Base-by-base conservation (phyloP, 2,113 vertebrate species). In the Thunnus thynnus region DNA sequence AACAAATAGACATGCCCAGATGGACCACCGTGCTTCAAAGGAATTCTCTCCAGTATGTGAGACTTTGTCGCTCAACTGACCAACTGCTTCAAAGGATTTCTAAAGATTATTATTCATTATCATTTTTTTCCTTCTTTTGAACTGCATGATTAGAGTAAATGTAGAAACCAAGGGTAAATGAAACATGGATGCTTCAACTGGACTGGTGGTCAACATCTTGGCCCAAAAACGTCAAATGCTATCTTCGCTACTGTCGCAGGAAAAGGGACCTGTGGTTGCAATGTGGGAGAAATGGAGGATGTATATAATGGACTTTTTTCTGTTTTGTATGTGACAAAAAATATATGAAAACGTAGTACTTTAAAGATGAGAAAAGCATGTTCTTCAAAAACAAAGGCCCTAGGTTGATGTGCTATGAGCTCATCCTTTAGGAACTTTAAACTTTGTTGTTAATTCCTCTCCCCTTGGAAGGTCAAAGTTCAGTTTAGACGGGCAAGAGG, bases 391-490 rank as follows among this genome's bases (percentile, higher is more conserved):
- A 90, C 83, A 83, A 78, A 64, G 88, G 85, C 82, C 50, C 16
- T 91, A 84, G 88, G 87, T 88, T 84, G 91, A 85, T 76, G 85
- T 90, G 86, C 83, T 80, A 72, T 85, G 81, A 89, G 88, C 88
- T 91, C 87, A 91, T 94, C 91, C 86, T 92, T 91, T 86, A 84
- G 90, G 93, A 93, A 91, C 94, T 94, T 94, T 85, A 91, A 92
- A 92, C 92, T 92, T 93, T 95, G 94, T 95, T 95, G 92, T 93
- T 91, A 95, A 95, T 93, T 95, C 87, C 92, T 93, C 88, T 92
- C 73, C 85, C 86, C 86, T 76, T 50, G 20, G 20, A 91, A 91
- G 90, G 92, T 92, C 89, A 88, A 78, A 92, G 91, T 91, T 91
- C 86, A 86, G 83, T 92, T 87, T 76, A 76, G 77, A 64, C 18